Base-by-base conservation (phyloP, 2,888 invertebrate species). In the Chymomyza fuscimana region DNA sequence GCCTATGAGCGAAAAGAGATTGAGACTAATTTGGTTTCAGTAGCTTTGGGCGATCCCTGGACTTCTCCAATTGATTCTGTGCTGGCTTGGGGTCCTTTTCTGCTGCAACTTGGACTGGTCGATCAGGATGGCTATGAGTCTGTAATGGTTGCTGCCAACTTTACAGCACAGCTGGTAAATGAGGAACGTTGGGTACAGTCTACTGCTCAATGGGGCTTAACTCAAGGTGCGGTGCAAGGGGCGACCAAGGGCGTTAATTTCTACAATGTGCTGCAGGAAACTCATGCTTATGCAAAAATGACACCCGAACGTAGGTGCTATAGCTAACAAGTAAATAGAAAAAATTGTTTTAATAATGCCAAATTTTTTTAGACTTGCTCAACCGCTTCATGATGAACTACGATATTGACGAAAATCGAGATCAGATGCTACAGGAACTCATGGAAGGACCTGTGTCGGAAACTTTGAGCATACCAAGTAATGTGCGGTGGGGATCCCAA, bases 21-120 rank as follows among this genome's bases (percentile, higher is more conserved):
- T 32, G 92, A 92, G 60, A 95, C 95, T 51, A 95, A 96, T 81
- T 93, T 98, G 63, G 93, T 93, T 83, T 97, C 97, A 0, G 94
- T 98, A 25, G 96, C 94, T 0, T 93, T 98, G 90, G 97, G 97
- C 1, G 97, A 97, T 91, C 95, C 97, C 0, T 98, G 97, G 97
- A 96, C 97, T 74, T 96, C 96, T 1, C 97, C 97, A 0, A 94
- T 97, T 64, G 97, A 97, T 89, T 95, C 96, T 0, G 96, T 96
- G 0, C 91, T 96, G 46, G 95, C 96, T 0, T 98, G 97, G 97
- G 97, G 95, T 0, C 96, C 96, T 0, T 94, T 95, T 82, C 93
- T 98, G 10, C 93, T 96, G 36, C 93, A 95, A 19, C 94, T 95
- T 85, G 95, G 95, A 5, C 92, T 96, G 72, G 93, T 97, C 15